Base-by-base conservation (phyloP, 2,113 vertebrate genomes). In the Stictonetta naevosa region DNA sequence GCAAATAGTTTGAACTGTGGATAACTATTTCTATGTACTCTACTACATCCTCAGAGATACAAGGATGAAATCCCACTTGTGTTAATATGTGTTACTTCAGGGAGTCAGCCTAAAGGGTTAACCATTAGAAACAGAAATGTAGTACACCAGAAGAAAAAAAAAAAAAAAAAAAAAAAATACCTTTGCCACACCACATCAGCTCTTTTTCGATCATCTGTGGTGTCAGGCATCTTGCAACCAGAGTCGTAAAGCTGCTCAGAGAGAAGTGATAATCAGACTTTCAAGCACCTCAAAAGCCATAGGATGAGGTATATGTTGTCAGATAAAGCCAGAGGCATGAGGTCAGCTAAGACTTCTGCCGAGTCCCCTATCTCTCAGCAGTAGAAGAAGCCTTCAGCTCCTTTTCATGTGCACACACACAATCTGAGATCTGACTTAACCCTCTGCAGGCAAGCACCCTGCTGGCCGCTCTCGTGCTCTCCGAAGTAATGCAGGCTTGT, bases 241-340 rank as follows among this genome's bases (percentile, higher is more conserved):
- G 16, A 40, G 48, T 36, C 33, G 34, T 26, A 80, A 67, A 77
- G 25, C 67, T 52, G 20, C 62, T 88, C 2, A 4, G 59, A 86
- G 16, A 58, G 46, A 80, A 74, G 33, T 13, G 55, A 50, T 31
- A 80, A 26, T 44, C 26, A 55, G 40, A 55, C 31, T 34, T 64
- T 26, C 18, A 42, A 16, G 25, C 2, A 2, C 42, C 53, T 89
- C 0, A 0, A 55, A 72, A 95, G 59, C 40, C 5, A 4, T 3
- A 38, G 59, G 59, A 67, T 40, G 50, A 90, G 25, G 31, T 33
- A 46, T 5, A 4, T 55, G n/a, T n/a, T 59, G 33, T 62, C 15
- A 33, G 48, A 25, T 91, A 40, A 26, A 75, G 42, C 13, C 29
- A 75, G 67, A 60, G 40, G 25, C 6, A 5, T 29, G 25, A 74